phyloP scores from a whole-genome alignment of 2,113 vertebrate genomes.

The Stegastes partitus region DNA sequence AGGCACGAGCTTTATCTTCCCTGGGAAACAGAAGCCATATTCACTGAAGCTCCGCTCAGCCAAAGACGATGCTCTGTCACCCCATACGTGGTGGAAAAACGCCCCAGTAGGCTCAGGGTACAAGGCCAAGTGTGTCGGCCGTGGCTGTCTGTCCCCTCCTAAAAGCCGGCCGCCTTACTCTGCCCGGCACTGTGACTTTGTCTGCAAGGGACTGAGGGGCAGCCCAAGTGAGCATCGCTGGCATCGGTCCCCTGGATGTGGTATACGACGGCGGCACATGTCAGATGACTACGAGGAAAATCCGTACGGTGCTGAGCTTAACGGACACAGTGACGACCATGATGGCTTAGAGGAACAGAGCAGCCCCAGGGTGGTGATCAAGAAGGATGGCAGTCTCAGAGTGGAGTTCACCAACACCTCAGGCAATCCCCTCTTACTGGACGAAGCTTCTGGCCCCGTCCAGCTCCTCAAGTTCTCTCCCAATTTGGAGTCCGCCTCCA shows the following conservation, averaged over 20 bases:
- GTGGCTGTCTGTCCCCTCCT: conserved; percentile 91
- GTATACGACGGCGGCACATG: conserved; percentile 76
- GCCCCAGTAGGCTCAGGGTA: conserved; percentile 81
- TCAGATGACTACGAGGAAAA: conserved; percentile 81
- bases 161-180: conserved; percentile 90
- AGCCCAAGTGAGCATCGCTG: conserved; percentile 78
- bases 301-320: conserved; percentile 81
- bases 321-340: conserved; percentile 73
- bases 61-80: conserved; percentile 87
- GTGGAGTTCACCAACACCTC: conserved; percentile 93
- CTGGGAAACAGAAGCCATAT: conserved; percentile 91
- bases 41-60: conserved; percentile 88
- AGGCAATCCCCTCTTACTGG: conserved; percentile 72
- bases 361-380: conserved; percentile 95
- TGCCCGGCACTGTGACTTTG: conserved; percentile 84
- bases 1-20: conserved; percentile 81
- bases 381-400: conserved; percentile 92
- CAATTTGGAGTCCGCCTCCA: conserved; percentile 82
- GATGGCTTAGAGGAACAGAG: conserved; percentile 85
- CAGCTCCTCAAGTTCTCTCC: conserved; percentile 94
- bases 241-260: conserved; percentile 73
- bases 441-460: conserved; percentile 87
- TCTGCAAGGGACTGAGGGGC: conserved; percentile 84
- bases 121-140: conserved; percentile 89
- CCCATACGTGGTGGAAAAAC: conserved; percentile 87